Percentiles rank a stretch among this genome's conserved stretches.
Evolutionary conservation across 2,888 invertebrate genomes (phyloP).

Genomic region (Drosophila rellima): DNA sequence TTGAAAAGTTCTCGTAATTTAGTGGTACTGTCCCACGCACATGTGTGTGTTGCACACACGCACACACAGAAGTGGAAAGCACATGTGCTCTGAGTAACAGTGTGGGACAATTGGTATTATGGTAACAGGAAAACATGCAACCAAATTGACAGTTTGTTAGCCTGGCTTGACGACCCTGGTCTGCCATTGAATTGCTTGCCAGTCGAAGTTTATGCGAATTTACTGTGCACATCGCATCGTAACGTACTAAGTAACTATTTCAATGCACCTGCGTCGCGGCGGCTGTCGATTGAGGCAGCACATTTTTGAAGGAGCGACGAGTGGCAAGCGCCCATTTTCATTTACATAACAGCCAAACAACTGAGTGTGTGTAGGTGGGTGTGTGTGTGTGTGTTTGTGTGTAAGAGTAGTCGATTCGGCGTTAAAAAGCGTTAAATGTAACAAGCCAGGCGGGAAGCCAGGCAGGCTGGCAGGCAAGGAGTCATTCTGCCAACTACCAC

Average conservation of each 20-base stretch:
- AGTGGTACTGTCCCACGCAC: conserved; percentile 4
- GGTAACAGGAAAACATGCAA: conserved; percentile 35
- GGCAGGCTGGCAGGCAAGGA: conserved; percentile 26
- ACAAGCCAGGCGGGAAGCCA: conserved; percentile 49
- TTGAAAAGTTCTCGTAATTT: conserved; percentile 14
- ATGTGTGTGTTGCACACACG: conserved; percentile 3
- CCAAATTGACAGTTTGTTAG: conserved; percentile 55
- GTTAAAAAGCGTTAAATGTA: conserved; percentile 75
- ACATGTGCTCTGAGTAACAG: conserved; percentile 9
- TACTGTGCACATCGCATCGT: conserved; percentile 33
- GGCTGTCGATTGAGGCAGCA: conserved; percentile 52
- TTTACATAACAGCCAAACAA: conserved; percentile 73
- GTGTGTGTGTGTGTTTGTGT: conserved; percentile 29
- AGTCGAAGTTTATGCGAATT: conserved; percentile 27
- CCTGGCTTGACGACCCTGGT: conserved; percentile 29
- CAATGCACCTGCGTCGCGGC: conserved; percentile 61
- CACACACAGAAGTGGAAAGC: neutral
- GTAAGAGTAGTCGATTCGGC: conserved; percentile 63
- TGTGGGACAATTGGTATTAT: conserved; percentile 26
- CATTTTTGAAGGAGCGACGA: conserved; percentile 43
- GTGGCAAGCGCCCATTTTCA: conserved; percentile 59
- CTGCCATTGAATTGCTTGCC: conserved; percentile 30
- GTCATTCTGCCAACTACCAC: conserved; percentile 54
- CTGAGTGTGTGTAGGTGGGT: conserved; percentile 27
- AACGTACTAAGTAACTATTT: conserved; percentile 60